Evolutionary conservation across 2,888 invertebrate genomes (phyloP), one percentile per base, ranked within the genome.

Genomic region (Eristalinus sepulchralis): DNA sequence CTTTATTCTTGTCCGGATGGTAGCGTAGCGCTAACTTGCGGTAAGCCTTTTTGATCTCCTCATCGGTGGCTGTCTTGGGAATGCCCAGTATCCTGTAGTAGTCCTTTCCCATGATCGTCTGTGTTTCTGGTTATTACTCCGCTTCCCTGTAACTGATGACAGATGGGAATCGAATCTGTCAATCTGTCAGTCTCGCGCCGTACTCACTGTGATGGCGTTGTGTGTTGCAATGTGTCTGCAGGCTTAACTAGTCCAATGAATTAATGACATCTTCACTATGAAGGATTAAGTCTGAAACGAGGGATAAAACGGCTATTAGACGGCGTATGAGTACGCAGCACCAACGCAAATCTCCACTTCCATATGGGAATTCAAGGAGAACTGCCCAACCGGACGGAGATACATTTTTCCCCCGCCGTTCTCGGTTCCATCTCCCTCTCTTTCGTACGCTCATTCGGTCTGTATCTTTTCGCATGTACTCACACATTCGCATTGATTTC

Each of bases 1-100:
- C 94, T 94, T 98, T 98, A 93, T 99, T 99, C 93, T 99, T 99
- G 92, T 99, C 99, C 31, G 99, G 99, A 94, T 99, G 99, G 93
- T 97, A 99, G 92, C 98, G 98, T 81, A 99, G 93, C 20, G 99
- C 99, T 93, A 99, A 94, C 94, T 99, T 97, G 89, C 98, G 95
- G 92, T 99, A 99, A 4, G 98, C 98, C 92, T 98, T 99, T 93
- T 98, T 98, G 90, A 99, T 98, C 92, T 99, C 99, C 90, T 99
- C 99, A 89, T 99, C 99, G 83, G 95, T 95, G 68, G 99, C 98
- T 90, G 95, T 96, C 94, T 96, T 97, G 75, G 95, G 90, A 89
- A 99, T 94, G 88, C 98, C 99, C 89, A 99, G 94, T 90, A 96
- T 97, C 94, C 97, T 97, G 93, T 99, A 99, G 92, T 98, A 99